Evolutionary conservation across 2,888 invertebrate genomes (phyloP).

Genomic region (Agrotis exclamationis): DNA sequence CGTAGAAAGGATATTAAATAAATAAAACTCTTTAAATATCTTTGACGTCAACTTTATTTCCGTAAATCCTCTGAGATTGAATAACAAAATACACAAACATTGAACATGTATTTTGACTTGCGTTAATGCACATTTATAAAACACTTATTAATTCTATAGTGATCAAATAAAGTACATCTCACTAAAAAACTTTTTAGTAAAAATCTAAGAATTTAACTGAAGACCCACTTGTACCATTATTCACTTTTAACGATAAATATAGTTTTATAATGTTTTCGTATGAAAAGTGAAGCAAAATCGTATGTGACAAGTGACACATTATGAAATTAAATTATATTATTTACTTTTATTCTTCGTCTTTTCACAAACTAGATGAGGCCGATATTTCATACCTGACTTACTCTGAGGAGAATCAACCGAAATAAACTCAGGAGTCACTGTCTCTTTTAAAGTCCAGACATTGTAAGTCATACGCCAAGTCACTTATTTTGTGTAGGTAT

Average conservation of each 20-base stretch:
- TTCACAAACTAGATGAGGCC: no score
- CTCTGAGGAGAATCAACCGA: no score
- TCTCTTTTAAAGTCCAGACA: no score
- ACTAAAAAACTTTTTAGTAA: constrained; percentile 19
- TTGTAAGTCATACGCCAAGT: no score
- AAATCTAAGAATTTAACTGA: neutral
- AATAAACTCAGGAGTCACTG: no score
- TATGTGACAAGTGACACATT: no score
- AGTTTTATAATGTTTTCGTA: no score
- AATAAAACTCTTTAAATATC: neutral
- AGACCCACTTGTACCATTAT: neutral
- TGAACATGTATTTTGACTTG: constrained; percentile 36
- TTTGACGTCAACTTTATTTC: constrained; percentile 43
- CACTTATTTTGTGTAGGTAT: no score
- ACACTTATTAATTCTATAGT: neutral
- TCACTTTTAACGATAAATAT: neutral
- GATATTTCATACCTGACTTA: no score
- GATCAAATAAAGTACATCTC: neutral
- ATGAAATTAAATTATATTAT: no score
- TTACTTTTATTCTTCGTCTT: no score
- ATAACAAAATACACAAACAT: constrained; percentile 24
- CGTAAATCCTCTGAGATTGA: constrained; percentile 14
- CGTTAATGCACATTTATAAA: constrained; percentile 2
- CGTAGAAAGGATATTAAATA: neutral
- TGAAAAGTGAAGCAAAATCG: no score